Evolutionary conservation across 2,888 invertebrate genomes (phyloP).

Genomic region (Bombyx huttoni): DNA sequence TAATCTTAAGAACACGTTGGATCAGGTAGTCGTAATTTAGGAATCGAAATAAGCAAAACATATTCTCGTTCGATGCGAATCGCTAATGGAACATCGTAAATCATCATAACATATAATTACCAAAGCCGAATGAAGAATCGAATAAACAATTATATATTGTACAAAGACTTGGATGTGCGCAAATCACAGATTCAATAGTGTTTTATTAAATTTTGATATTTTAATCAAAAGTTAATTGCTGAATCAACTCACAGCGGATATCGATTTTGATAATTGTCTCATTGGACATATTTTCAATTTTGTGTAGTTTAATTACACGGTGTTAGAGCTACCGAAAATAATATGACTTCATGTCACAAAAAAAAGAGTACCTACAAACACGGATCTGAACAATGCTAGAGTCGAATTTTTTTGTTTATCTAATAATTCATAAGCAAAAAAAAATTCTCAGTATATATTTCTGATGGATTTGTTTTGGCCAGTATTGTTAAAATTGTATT

Average conservation of each 20-base stretch:
- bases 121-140: neutral
- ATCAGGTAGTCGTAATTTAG: no score
- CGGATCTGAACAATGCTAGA: neutral
- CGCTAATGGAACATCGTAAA: neutral
- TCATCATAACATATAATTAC: neutral
- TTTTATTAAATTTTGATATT: neutral
- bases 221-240: neutral
- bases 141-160: neutral
- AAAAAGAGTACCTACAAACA: neutral
- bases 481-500: no score
- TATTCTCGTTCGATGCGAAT: constrained; percentile 5
- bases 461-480: no score
- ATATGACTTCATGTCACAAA: neutral
- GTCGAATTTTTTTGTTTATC: neutral
- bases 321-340: no score
- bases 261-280: constrained; percentile 1
- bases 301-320: neutral
- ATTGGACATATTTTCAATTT: neutral
- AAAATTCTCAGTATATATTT: no score
- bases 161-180: neutral
- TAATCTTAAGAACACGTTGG: no score
- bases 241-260: constrained; percentile 1
- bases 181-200: neutral
- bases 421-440: neutral
- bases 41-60: neutral